A percentile compares a stretch with the other conserved stretches of the same genome.
Evolutionary conservation across 2,113 vertebrate species (phyloP).

Genomic region (Lonchura striata): DNA sequence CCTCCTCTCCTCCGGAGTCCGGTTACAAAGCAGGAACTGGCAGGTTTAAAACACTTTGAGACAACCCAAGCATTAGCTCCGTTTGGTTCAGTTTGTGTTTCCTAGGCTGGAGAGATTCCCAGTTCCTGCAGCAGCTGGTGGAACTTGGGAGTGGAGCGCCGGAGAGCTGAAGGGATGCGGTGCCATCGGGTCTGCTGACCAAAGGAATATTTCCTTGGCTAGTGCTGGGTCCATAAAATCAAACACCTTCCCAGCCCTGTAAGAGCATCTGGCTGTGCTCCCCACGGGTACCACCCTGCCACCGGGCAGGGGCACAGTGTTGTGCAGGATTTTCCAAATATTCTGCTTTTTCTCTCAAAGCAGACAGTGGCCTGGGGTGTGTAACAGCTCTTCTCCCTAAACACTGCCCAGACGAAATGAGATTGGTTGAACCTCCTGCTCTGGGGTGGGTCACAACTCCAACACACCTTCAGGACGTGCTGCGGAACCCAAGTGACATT

Average conservation of each 20-base stretch:
- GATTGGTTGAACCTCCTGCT: rapidly evolving
- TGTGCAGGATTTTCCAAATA: background rate
- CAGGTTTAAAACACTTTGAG: background rate
- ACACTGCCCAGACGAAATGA: rapidly evolving
- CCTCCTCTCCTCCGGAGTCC: background rate
- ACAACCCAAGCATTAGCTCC: background rate
- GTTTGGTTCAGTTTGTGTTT: background rate
- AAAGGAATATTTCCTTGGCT: background rate
- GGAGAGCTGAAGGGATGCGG: background rate
- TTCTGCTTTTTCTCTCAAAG: background rate
- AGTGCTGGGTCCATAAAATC: conserved; percentile 24
- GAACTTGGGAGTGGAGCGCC: background rate
- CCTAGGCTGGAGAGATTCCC: background rate
- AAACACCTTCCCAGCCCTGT: background rate
- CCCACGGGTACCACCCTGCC: conserved; percentile 22
- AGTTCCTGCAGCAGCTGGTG: background rate
- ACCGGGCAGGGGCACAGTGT: background rate
- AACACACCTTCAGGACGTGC: background rate
- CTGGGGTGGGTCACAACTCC: background rate
- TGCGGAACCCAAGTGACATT: rapidly evolving
- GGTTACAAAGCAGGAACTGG: background rate
- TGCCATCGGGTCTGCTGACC: background rate
- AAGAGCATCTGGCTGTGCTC: background rate
- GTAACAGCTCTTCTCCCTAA: background rate
- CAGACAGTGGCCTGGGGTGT: background rate